Evolutionary conservation across 2,797 vertebrate species (phyloP).

Genomic region (Urophycis tenuis): DNA sequence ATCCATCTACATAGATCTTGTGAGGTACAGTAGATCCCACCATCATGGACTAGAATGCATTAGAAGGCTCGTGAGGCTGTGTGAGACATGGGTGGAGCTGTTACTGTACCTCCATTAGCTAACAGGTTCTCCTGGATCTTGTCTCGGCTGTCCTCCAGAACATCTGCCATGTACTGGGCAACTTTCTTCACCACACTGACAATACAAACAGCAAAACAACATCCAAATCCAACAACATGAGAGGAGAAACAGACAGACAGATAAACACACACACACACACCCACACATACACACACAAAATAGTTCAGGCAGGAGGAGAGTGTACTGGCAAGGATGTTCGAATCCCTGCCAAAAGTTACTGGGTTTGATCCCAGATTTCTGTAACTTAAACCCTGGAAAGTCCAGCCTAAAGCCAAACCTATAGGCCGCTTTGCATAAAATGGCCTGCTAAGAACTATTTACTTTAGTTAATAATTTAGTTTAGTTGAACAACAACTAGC

Average conservation of each 20-base stretch:
- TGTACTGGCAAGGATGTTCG: too few relatives aligned
- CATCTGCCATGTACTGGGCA: slow-evolving; percentile 96
- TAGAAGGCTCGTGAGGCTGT: not conserved
- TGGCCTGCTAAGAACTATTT: too few relatives aligned
- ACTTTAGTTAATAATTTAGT: too few relatives aligned
- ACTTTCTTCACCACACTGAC: slow-evolving; percentile 92
- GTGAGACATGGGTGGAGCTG: not conserved
- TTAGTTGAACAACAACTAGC: too few relatives aligned
- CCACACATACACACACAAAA: too few relatives aligned
- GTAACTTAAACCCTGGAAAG: too few relatives aligned
- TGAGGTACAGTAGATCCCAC: not conserved
- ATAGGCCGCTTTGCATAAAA: too few relatives aligned
- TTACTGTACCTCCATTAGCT: slow-evolving; percentile 84
- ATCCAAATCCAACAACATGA: not conserved
- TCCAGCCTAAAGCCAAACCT: too few relatives aligned
- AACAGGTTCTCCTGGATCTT: slow-evolving; percentile 98
- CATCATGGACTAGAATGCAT: not conserved
- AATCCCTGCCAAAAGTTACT: too few relatives aligned
- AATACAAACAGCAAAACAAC: not conserved
- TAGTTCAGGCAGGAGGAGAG: too few relatives aligned
- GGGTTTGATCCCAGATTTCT: too few relatives aligned
- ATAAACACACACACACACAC: too few relatives aligned
- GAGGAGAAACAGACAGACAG: not conserved
- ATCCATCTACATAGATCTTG: not conserved
- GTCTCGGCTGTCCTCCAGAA: slow-evolving; percentile 95